Base-by-base conservation (phyloP, 1,140 invertebrate genomes). In the Drosophila simulans region DNA sequence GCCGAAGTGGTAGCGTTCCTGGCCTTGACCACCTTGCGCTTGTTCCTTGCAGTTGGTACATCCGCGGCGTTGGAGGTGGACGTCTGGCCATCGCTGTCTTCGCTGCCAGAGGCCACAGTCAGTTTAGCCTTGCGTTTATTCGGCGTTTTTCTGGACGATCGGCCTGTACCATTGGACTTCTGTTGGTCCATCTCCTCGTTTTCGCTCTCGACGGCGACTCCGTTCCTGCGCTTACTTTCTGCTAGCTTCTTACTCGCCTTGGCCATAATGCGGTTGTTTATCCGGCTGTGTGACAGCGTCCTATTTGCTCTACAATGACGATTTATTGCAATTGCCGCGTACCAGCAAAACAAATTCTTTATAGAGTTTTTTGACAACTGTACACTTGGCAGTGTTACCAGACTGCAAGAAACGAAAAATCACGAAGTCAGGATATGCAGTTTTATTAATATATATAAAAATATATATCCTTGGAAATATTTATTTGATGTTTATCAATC, bases 71-170 rank as follows among this genome's bases (percentile, higher is more conserved):
- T 17, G 22, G 27, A 74, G 45, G 89, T 89, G 1, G 84, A 35
- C 2, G 85, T 75, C 15, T 69, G n/a, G 35, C 76, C 70, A 13
- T 89, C 84, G 58, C 73, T 84, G n/a, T 86, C 85, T 20, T 56
- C 37, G 2, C 57, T 65, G 7, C 3, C 64, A 2, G 68, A 54
- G 0, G 56, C 34, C 1, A 70, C 76, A 4, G 20, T 53, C 5
- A 69, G 60, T 8, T 40, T 54, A 5, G 43, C 39, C 39, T 71
- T 83, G 31, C 57, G 54, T 7, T 77, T 75, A 15, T 13, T 10
- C 4, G 17, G 22, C 13, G 25, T 22, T 15, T 35, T 73, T 45
- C 42, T 73, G 13, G 55, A 17, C 15, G 17, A 48, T 22, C 17
- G 15, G 0, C 27, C 15, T 17, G 37, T 52, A 3, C 20, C 34